phyloP scores from a whole-genome alignment of 2,113 vertebrate genomes.

The Hoplias malabaricus region DNA sequence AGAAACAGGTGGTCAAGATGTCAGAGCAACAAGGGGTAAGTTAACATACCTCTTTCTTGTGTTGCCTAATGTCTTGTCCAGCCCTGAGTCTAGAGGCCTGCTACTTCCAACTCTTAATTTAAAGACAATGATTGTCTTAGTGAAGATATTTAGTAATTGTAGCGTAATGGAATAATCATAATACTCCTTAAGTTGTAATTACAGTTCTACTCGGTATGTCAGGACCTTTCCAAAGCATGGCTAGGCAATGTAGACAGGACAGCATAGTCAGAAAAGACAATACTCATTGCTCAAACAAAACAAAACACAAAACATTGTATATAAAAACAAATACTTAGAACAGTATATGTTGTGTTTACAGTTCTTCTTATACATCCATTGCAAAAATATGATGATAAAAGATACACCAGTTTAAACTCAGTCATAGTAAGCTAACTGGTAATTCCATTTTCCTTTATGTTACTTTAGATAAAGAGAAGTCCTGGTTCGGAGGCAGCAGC shows the following conservation, averaged over 20 bases:
- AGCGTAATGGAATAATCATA: too few species aligned
- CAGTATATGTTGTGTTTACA: too few species aligned
- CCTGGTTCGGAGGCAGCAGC: slow-evolving; percentile 60
- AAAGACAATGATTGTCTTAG: neutral
- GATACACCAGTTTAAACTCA: neutral
- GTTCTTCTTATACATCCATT: too few species aligned
- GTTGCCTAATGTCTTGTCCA: neutral
- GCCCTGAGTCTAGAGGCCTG: neutral
- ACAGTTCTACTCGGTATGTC: neutral
- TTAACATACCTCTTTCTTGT: slow-evolving; percentile 37
- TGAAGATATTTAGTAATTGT: neutral
- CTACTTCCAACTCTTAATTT: neutral
- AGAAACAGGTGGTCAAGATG: slow-evolving; percentile 90
- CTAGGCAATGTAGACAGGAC: neutral
- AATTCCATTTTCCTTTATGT: neutral
- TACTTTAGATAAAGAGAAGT: slow-evolving; percentile 67
- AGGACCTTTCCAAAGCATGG: neutral
- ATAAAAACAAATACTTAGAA: too few species aligned
- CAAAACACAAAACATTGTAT: too few species aligned
- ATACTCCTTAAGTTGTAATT: neutral
- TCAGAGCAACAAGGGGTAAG: slow-evolving; percentile 88
- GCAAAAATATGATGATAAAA: neutral
- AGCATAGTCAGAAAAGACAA: neutral
- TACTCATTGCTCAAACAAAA: neutral
- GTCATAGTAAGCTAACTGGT: neutral